Conservation (phyloP, 2,888 invertebrate genomes). For the Erebia epiphron region DNA sequence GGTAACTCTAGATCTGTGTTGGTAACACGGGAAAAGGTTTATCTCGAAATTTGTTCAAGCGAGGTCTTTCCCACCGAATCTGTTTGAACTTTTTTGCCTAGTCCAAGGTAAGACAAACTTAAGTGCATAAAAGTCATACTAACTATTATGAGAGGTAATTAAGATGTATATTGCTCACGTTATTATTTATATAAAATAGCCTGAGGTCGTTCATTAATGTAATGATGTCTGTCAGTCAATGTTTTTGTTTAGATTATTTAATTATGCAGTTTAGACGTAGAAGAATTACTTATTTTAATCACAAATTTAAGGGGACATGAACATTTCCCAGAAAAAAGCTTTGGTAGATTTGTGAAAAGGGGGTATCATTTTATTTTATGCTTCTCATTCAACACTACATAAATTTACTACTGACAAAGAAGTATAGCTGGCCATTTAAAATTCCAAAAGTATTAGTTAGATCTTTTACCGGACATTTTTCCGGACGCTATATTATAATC, state of each 20-base stretch:
- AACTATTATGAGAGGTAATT: slow-evolving; percentile 23
- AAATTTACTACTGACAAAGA: too few species aligned
- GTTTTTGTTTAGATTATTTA: slow-evolving; percentile 17
- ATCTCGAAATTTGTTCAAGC: slow-evolving; percentile 33
- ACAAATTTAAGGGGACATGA: background rate
- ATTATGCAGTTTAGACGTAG: slow-evolving; percentile 19
- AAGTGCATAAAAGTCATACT: slow-evolving; percentile 19
- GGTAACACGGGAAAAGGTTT: slow-evolving; percentile 52
- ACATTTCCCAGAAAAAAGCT: too few species aligned
- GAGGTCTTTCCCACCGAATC: slow-evolving; percentile 42
- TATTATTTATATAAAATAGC: slow-evolving; percentile 27
- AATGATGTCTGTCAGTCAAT: slow-evolving; percentile 25
- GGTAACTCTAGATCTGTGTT: background rate
- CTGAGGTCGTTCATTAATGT: slow-evolving; percentile 26
- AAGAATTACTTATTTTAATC: slow-evolving; percentile 13
- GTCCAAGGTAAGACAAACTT: slow-evolving; percentile 23
- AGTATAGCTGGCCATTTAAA: too few species aligned
- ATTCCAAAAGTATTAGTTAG: too few species aligned
- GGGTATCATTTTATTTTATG: too few species aligned
- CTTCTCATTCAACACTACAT: too few species aligned
- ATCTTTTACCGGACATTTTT: too few species aligned
- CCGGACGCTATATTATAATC: too few species aligned
- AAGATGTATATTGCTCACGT: slow-evolving; percentile 25
- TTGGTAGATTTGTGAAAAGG: too few species aligned
- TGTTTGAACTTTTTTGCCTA: slow-evolving; percentile 21